These are phyloP conservation scores for Megamerina dolium DNA, from an alignment of 2,888 invertebrate genomes.

Conservation along the genomic window DNA sequence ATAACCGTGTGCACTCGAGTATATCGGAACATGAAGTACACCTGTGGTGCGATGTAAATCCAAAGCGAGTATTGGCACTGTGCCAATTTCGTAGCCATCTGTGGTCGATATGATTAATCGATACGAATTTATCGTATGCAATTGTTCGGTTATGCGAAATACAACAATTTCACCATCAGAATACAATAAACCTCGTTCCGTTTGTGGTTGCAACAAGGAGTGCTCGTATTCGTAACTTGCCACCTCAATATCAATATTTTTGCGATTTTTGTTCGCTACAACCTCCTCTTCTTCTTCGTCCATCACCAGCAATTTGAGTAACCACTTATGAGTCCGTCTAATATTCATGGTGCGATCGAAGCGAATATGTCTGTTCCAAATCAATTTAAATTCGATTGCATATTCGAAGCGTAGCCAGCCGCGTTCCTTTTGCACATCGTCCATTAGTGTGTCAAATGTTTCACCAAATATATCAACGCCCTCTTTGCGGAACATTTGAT, in stretches of 20 bases:
- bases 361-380: constrained; percentile 66
- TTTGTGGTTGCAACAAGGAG: constrained; percentile 27
- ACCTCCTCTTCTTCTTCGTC: neutral
- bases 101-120: constrained; percentile 26
- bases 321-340: neutral
- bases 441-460: constrained; percentile 28
- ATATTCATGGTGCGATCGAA: constrained; percentile 43
- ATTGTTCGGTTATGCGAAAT: constrained; percentile 31
- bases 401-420: constrained; percentile 75
- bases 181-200: constrained; percentile 28
- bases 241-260: constrained; percentile 32
- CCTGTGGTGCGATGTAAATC: constrained; percentile 70
- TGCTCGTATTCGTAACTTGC: constrained; percentile 29
- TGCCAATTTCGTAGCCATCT: constrained; percentile 61
- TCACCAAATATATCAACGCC: constrained; percentile 32
- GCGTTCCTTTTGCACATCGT: constrained; percentile 52
- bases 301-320: constrained; percentile 5
- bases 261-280: constrained; percentile 14
- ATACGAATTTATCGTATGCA: constrained; percentile 26
- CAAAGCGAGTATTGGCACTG: constrained; percentile 76
- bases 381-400: constrained; percentile 72
- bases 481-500: constrained; percentile 29
- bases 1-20: constrained; percentile 65
- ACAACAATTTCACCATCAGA: constrained; percentile 26
- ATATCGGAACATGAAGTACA: constrained; percentile 65